Percentiles rank a stretch among this genome's conserved stretches.
Conservation (phyloP, 2,888 invertebrate genomes). For the Nymphalis polychloros region DNA sequence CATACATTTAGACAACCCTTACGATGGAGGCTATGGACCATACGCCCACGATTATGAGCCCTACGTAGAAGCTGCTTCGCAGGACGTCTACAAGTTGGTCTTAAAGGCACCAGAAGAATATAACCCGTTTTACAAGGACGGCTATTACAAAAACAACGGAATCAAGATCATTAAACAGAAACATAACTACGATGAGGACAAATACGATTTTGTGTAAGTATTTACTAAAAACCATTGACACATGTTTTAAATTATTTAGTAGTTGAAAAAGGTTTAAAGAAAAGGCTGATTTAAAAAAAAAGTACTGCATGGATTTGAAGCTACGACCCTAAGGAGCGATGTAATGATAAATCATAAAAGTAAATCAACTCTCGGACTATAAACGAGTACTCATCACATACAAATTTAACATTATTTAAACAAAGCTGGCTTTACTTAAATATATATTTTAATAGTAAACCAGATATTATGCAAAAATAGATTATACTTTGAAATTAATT, state of each 20-base stretch:
- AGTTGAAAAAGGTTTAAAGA: no score
- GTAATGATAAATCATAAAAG: no score
- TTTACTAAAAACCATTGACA: neutral
- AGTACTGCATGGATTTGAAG: no score
- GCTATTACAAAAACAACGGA: constrained; percentile 78
- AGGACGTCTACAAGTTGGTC: constrained; percentile 63
- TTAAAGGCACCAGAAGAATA: constrained; percentile 62
- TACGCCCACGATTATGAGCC: constrained; percentile 75
- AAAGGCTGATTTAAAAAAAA: no score
- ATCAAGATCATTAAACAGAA: constrained; percentile 77
- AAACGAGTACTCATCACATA: no score
- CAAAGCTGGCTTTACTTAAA: no score
- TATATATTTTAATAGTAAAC: no score
- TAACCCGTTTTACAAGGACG: constrained; percentile 72
- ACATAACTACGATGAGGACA: constrained; percentile 75
- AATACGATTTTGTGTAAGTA: constrained; percentile 79
- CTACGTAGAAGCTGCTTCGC: constrained; percentile 73
- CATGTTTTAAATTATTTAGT: neutral
- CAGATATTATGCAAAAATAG: no score
- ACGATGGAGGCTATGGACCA: constrained; percentile 71
- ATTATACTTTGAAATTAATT: no score
- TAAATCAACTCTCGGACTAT: no score
- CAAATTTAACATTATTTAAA: no score
- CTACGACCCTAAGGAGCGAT: no score
- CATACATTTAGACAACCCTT: constrained; percentile 76